Percentiles rank a stretch among this genome's conserved stretches.
Evolutionary conservation across 2,797 vertebrate species (phyloP).

Genomic region (Novumbra hubbsi): DNA sequence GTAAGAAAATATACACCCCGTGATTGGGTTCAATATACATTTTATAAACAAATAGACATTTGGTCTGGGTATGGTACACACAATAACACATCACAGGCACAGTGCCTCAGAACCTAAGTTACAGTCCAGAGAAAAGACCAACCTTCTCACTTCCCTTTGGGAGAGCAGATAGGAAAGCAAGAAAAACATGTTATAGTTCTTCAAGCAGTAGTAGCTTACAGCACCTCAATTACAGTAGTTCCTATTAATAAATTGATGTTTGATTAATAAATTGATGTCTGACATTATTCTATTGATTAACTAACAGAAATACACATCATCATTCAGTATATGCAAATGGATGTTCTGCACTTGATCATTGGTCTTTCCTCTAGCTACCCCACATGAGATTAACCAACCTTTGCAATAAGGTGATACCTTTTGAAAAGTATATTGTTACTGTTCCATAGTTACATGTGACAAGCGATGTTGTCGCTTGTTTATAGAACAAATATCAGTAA

Average conservation of each 20-base stretch:
- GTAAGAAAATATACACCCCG: not conserved
- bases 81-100: conserved; percentile 16
- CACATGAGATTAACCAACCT: too few relatives aligned
- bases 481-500: too few relatives aligned
- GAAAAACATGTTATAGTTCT: conserved; percentile 40
- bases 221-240: not conserved
- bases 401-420: too few relatives aligned
- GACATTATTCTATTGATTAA: not conserved
- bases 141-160: conserved; percentile 83
- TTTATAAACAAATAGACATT: not conserved
- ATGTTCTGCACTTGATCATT: too few relatives aligned
- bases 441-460: too few relatives aligned
- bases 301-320: not conserved
- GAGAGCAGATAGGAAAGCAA: conserved; percentile 65
- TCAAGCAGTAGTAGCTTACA: not conserved
- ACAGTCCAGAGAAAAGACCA: conserved; percentile 63
- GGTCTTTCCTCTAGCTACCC: too few relatives aligned
- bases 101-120: conserved; percentile 11
- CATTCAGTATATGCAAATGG: not conserved
- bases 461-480: too few relatives aligned
- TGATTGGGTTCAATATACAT: not conserved
- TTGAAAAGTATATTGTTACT: too few relatives aligned
- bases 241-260: not conserved
- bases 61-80: conserved; percentile 15
- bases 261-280: not conserved